A percentile compares a stretch with the other conserved stretches of the same genome.
These are phyloP conservation scores for Callosobruchus maculatus DNA, from an alignment of 2,888 invertebrate genomes.

Conservation along the genomic window DNA sequence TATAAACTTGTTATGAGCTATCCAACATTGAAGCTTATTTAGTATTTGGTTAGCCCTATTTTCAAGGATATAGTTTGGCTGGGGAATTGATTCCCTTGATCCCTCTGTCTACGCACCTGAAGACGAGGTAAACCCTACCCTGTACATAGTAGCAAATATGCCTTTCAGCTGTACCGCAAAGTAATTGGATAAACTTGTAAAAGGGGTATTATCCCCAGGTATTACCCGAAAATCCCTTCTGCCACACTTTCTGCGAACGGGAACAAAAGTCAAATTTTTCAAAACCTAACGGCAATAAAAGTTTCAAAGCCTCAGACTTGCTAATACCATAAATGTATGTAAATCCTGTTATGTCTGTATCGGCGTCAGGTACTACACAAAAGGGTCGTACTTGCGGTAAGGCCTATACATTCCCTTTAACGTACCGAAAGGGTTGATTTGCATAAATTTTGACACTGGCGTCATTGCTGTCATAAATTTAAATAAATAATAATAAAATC, in stretches of 20 bases:
- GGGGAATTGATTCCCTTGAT: too few species aligned
- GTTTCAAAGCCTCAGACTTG: neutral
- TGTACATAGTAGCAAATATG: neutral
- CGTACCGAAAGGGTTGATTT: neutral
- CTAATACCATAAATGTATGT: conserved; percentile 14
- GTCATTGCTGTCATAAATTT: neutral
- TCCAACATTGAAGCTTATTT: too few species aligned
- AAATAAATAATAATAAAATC: too few species aligned
- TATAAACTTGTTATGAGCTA: too few species aligned
- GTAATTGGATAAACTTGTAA: neutral
- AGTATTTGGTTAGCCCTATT: too few species aligned
- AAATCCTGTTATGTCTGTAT: conserved; percentile 17
- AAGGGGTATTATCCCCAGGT: neutral
- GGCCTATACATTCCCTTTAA: neutral
- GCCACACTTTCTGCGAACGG: neutral
- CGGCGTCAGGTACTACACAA: conserved; percentile 6
- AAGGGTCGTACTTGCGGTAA: neutral
- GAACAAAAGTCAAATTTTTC: neutral
- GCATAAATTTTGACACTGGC: neutral
- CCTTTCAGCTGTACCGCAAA: neutral
- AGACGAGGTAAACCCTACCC: neutral
- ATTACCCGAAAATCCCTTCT: neutral
- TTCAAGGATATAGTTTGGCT: too few species aligned
- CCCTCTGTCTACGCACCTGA: too few species aligned
- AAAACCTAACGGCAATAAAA: neutral